A percentile compares a stretch with the other conserved stretches of the same genome.
Evolutionary conservation across 64 coral and sea anemone species (phyloP).

Genomic region (Montipora efflorescens): DNA sequence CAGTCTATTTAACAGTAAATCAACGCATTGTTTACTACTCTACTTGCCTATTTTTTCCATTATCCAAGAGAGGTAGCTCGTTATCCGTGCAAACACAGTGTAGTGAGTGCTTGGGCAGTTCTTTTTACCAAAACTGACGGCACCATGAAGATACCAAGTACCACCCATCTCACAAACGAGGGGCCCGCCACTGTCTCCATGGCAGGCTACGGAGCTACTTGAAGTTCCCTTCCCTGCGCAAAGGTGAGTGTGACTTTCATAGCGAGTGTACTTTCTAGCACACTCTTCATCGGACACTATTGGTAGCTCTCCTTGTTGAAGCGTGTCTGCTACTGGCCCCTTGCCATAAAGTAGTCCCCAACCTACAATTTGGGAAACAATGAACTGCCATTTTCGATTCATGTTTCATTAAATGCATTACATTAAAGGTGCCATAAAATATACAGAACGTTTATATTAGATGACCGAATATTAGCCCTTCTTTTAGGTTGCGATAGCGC

Average conservation of each 20-base stretch:
- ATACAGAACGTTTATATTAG: too few relatives aligned
- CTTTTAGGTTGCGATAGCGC: too few relatives aligned
- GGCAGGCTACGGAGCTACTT: constrained; percentile 50
- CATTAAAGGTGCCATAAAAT: too few relatives aligned
- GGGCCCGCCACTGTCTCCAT: constrained; percentile 72
- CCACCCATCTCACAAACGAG: constrained; percentile 49
- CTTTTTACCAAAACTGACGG: constrained; percentile 47
- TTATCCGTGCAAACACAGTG: constrained; percentile 63
- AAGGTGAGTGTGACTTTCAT: constrained; percentile 53
- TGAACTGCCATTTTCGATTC: too few relatives aligned
- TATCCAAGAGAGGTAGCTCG: constrained; percentile 60
- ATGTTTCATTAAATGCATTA: too few relatives aligned
- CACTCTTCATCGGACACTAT: constrained; percentile 73
- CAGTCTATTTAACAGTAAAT: too few relatives aligned
- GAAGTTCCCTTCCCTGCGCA: constrained; percentile 73
- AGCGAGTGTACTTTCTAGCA: constrained; percentile 54
- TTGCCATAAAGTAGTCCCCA: constrained; percentile 63
- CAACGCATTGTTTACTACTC: too few relatives aligned
- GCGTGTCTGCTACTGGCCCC: constrained; percentile 32
- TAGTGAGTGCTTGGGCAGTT: constrained; percentile 40
- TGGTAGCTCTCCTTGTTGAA: constrained; percentile 74
- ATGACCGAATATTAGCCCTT: too few relatives aligned
- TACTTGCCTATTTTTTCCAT: constrained; percentile 19
- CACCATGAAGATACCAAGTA: constrained; percentile 38
- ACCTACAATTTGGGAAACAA: constrained; percentile 4